These are phyloP conservation scores for Drosophila bunnanda DNA, from an alignment of 2,888 invertebrate species.

Conservation along the genomic window DNA sequence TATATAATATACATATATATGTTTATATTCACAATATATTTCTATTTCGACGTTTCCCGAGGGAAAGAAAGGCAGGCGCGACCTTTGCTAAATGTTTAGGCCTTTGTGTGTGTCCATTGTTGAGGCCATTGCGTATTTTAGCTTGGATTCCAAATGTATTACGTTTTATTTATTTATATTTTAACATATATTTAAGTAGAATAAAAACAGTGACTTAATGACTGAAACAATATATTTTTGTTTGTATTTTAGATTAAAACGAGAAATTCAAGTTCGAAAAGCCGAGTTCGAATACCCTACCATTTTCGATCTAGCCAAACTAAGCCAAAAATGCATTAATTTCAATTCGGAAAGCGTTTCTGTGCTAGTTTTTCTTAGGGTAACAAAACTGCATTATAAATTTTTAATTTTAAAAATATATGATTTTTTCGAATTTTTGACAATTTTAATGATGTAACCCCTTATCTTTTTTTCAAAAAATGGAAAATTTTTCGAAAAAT, in stretches of 20 bases:
- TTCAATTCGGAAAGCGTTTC: no score
- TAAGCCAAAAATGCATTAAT: no score
- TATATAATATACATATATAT: background rate
- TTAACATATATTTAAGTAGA: background rate
- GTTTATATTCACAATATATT: conserved; percentile 8
- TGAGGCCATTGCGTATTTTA: conserved; percentile 6
- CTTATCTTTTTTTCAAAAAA: no score
- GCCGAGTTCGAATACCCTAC: no score
- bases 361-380: no score
- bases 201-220: background rate
- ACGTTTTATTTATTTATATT: conserved; percentile 1
- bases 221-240: background rate
- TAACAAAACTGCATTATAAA: no score
- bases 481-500: no score
- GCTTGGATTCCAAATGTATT: background rate
- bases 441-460: no score
- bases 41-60: conserved; percentile 26
- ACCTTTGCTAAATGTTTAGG: conserved; percentile 61
- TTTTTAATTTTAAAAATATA: no score
- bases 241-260: background rate
- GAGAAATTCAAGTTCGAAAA: no score
- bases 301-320: no score
- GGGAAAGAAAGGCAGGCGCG: conserved; percentile 55
- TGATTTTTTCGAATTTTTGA: no score
- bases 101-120: conserved; percentile 25